Conservation (phyloP, 2,113 vertebrate genomes). For the Anser cygnoides region DNA sequence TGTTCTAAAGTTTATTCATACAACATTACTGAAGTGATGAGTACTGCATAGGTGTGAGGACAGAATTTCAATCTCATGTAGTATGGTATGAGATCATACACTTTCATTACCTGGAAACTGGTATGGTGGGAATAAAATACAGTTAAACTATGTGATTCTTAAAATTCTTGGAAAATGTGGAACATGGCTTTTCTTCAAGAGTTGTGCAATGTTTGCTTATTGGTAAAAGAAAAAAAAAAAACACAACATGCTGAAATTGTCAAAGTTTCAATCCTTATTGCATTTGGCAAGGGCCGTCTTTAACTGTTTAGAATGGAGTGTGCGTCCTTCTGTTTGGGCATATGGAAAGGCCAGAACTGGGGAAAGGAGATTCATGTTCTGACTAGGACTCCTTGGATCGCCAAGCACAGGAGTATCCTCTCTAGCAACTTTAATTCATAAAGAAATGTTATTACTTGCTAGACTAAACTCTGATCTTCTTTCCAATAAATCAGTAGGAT, state of each 20-base stretch:
- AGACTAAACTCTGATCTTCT: background rate
- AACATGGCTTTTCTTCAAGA: background rate
- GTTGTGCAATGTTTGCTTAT: slow-evolving; percentile 10
- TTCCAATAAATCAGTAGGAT: background rate
- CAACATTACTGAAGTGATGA: background rate
- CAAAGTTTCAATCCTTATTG: slow-evolving; percentile 8
- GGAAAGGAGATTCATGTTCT: background rate
- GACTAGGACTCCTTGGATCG: background rate
- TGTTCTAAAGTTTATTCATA: background rate
- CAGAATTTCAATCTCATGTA: background rate
- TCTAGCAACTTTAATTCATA: background rate
- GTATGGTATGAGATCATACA: background rate
- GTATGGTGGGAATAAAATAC: background rate
- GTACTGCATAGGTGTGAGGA: background rate
- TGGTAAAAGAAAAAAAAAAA: background rate
- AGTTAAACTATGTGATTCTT: background rate
- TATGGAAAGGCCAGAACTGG: background rate
- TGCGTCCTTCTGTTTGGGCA: background rate
- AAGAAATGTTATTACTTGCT: background rate
- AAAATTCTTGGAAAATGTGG: slow-evolving; percentile 12
- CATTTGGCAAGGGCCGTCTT: slow-evolving; percentile 2
- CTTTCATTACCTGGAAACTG: background rate
- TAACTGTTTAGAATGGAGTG: background rate
- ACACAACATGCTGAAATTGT: background rate
- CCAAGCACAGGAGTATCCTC: background rate